Conservation (phyloP, 1,140 invertebrate genomes). For the Heliconius hermathena region DNA sequence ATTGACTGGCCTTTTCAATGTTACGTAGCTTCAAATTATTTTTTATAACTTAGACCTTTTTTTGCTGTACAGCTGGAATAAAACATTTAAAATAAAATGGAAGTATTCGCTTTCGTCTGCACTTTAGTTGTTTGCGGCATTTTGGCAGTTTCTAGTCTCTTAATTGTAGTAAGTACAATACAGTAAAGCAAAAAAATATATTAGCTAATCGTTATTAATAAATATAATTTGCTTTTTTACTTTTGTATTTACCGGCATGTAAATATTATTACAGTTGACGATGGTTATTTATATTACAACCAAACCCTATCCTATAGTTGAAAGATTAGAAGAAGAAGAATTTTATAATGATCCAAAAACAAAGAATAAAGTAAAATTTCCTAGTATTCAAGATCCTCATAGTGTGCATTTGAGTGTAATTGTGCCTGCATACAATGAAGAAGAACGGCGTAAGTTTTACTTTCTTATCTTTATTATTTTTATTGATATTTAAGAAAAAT, state of each 20-base stretch:
- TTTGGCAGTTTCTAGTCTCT: conserved; percentile 13
- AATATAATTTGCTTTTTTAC: background rate
- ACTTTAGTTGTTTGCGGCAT: conserved; percentile 33
- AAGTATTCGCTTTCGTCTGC: conserved; percentile 24
- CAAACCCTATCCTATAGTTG: conserved; percentile 86
- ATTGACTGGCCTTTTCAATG: background rate
- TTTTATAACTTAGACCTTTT: background rate
- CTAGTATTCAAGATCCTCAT: conserved; percentile 87
- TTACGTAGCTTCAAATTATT: background rate
- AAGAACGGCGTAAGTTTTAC: conserved; percentile 90
- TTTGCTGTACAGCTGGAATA: background rate
- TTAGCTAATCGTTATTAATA: background rate
- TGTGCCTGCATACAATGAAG: conserved; percentile 98
- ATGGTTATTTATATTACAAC: conserved; percentile 46
- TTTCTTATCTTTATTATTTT: background rate
- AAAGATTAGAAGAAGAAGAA: conserved; percentile 88
- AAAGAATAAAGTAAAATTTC: conserved; percentile 85
- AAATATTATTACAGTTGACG: conserved; percentile 33
- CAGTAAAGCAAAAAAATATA: background rate
- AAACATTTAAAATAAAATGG: conserved; percentile 23
- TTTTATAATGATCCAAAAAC: conserved; percentile 87
- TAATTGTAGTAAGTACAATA: conserved; percentile 36
- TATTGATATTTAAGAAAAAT: background rate
- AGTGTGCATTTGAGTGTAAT: conserved; percentile 92
- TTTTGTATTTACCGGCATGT: background rate